Evolutionary conservation across 2,113 vertebrate species (phyloP), one percentile per base, ranked within the genome.

Genomic region (Steatornis caripensis): DNA sequence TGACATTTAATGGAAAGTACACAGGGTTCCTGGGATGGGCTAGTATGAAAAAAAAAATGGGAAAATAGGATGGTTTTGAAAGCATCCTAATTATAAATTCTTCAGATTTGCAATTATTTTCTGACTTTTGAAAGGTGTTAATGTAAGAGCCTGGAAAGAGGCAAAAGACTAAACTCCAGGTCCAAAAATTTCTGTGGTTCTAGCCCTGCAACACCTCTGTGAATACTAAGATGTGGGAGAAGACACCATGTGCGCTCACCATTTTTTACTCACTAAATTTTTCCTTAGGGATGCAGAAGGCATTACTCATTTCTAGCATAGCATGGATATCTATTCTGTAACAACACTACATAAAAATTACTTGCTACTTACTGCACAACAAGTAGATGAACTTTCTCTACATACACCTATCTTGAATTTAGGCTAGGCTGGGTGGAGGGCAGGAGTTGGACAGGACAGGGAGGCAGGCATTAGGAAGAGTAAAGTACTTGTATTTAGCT

Each of bases 191-290:
- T 86, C 22, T 51, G 30, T 53, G 18, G 11, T 66, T 92, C 79
- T 80, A 83, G 22, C 11, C 22, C 43, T 53, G 20, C 26, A 66
- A 51, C 70, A 1, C 5, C 46, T 62, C 32, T 70, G 14, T 51
- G 57, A 77, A 32, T 55, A 55, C 11, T 0, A 1, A 91, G n/a
- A 65, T 22, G 15, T 57, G 4, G 23, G 9, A 62, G 41, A 58
- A 81, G 18, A 9, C 7, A 72, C 10, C 0, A 1, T 36, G 30
- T 46, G 8, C 5, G 3, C 11, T 49, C 18, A 51, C 14, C 4
- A 11, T 49, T 60, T 75, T 61, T 55, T 39, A 20, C 11, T 51
- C 18, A 41, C 23, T 30, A 46, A 58, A 21, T 5, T 41, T 51
- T 76, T 88, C 15, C 27, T 69, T 46, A 49, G 36, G 26, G 27